A percentile compares a stretch with the other conserved stretches of the same genome.
phyloP scores from a whole-genome alignment of 2,888 invertebrate genomes.

The Sinhomidia bicolor region DNA sequence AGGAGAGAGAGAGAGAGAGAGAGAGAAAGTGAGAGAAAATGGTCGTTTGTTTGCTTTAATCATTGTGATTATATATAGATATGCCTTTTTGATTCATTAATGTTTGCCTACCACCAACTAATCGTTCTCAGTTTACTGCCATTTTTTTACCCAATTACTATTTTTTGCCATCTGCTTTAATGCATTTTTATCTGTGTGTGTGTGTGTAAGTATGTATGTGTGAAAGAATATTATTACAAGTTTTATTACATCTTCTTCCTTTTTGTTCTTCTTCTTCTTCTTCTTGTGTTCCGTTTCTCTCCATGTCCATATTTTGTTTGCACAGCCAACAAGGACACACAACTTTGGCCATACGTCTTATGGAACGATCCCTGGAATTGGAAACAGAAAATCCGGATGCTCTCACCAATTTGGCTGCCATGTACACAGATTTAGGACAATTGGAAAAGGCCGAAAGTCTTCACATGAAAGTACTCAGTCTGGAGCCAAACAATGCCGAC shows the following conservation, averaged over 20 bases:
- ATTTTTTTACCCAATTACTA: slow-evolving; percentile 37
- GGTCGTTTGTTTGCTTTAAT: slow-evolving; percentile 28
- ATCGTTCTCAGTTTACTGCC: slow-evolving; percentile 23
- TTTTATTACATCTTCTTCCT: slow-evolving; percentile 27
- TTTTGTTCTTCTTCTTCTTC: neutral
- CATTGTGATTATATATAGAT: slow-evolving; percentile 46
- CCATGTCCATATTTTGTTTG: neutral
- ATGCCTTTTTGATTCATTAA: slow-evolving; percentile 34
- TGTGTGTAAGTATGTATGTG: too few species aligned
- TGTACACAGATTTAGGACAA: slow-evolving; percentile 79
- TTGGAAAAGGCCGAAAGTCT: slow-evolving; percentile 77
- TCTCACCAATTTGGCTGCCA: slow-evolving; percentile 79
- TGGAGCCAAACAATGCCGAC: slow-evolving; percentile 87
- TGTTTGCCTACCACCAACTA: slow-evolving; percentile 4
- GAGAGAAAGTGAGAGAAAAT: too few species aligned
- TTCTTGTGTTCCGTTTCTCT: too few species aligned
- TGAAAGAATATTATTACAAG: slow-evolving; percentile 28
- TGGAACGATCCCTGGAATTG: slow-evolving; percentile 79
- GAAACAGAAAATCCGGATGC: slow-evolving; percentile 79
- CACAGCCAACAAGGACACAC: slow-evolving; percentile 79
- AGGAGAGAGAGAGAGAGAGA: neutral
- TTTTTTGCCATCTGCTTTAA: neutral
- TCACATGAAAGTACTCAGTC: slow-evolving; percentile 79
- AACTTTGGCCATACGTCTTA: slow-evolving; percentile 77
- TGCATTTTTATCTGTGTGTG: neutral